These are phyloP conservation scores for Cirrhinus mrigala DNA, from an alignment of 2,797 vertebrate genomes.

Conservation along the genomic window DNA sequence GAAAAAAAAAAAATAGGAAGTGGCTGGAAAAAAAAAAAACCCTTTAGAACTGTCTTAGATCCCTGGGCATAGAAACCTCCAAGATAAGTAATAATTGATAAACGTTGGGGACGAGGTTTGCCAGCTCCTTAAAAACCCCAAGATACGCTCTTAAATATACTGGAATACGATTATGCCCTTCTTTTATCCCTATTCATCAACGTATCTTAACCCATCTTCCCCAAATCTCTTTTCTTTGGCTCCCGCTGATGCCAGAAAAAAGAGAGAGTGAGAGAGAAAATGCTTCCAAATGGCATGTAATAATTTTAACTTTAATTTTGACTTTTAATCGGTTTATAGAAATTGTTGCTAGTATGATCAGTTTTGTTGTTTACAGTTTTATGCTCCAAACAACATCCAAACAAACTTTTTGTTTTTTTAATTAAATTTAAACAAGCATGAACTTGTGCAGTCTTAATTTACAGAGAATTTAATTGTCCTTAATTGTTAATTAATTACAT, in stretches of 20 bases:
- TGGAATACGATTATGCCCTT: constrained; percentile 53
- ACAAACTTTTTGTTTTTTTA: not conserved
- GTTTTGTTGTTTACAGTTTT: not conserved
- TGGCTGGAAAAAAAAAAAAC: constrained; percentile 52
- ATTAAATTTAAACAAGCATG: not conserved
- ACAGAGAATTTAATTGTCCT: not conserved
- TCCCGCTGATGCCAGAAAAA: not conserved
- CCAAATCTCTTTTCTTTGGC: constrained; percentile 28
- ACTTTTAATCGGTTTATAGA: not conserved
- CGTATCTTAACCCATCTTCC: constrained; percentile 35
- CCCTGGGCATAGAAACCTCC: constrained; percentile 57
- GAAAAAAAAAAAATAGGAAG: constrained; percentile 28
- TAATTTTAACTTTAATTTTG: not conserved
- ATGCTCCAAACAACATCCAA: not conserved
- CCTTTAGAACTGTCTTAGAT: constrained; percentile 58
- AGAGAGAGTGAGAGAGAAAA: not conserved
- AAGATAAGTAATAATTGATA: constrained; percentile 68
- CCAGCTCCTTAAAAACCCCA: constrained; percentile 52
- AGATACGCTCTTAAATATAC: constrained; percentile 59
- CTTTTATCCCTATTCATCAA: constrained; percentile 62
- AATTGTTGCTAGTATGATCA: not conserved
- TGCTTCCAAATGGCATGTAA: not conserved
- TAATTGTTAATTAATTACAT: not conserved
- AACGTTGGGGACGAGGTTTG: constrained; percentile 58
- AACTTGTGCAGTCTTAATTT: not conserved